Evolutionary conservation across 2,113 vertebrate genomes (phyloP).

Genomic region (Lycaon pictus): DNA sequence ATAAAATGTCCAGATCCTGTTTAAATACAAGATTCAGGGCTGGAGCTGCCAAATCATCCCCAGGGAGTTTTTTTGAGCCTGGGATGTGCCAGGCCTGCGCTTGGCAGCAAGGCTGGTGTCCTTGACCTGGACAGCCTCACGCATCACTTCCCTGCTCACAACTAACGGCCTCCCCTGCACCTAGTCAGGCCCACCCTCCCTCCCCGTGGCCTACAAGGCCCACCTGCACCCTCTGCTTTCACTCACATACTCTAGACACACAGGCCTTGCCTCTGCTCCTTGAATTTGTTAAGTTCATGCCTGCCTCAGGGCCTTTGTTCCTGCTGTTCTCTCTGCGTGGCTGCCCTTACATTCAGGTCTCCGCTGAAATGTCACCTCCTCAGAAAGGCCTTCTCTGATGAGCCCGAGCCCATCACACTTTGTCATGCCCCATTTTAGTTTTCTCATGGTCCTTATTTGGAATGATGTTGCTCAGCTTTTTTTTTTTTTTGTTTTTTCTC

Average conservation of each 20-base stretch:
- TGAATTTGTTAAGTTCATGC: no score
- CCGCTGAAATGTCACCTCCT: background rate
- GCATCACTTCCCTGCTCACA: background rate
- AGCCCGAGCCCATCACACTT: background rate
- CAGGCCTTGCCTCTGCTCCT: background rate
- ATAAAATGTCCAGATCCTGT: background rate
- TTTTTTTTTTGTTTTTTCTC: background rate
- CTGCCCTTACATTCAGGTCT: background rate
- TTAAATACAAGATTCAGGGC: background rate
- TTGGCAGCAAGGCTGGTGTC: background rate
- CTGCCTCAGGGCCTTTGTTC: background rate
- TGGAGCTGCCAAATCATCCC: background rate
- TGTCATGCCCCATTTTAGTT: background rate
- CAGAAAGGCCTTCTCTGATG: background rate
- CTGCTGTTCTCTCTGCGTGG: background rate
- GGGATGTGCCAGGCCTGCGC: background rate
- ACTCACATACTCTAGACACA: rapidly evolving
- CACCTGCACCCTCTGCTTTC: background rate
- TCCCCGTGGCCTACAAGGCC: background rate
- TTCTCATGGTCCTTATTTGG: background rate
- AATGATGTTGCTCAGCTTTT: background rate
- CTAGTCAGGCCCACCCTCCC: background rate
- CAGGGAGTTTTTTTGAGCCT: background rate
- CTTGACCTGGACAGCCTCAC: background rate
- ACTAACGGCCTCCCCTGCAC: background rate